Conservation (phyloP, 2,888 invertebrate species). For the Emmelina monodactyla region DNA sequence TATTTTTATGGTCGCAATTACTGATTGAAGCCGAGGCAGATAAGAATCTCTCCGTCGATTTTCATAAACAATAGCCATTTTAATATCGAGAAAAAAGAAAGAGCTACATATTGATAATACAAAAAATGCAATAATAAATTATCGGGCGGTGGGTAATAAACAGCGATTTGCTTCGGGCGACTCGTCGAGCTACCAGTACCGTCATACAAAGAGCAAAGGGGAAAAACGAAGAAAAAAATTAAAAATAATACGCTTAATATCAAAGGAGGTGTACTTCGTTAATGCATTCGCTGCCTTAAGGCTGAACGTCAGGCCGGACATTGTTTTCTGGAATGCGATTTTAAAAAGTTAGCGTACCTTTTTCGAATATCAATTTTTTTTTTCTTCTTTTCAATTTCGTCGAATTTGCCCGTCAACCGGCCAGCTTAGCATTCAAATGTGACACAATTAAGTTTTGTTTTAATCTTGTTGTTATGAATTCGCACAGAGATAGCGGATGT, state of each 20-base stretch:
- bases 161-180: constrained; percentile 62
- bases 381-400: no score
- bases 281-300: constrained; percentile 60
- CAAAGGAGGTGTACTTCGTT: constrained; percentile 62
- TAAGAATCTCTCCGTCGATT: constrained; percentile 50
- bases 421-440: constrained; percentile 25
- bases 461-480: constrained; percentile 2
- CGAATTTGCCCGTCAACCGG: constrained; percentile 29
- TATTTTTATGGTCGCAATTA: constrained; percentile 19
- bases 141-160: constrained; percentile 58
- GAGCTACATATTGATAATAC: constrained; percentile 62
- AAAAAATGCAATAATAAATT: constrained; percentile 66
- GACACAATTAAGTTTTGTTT: constrained; percentile 25
- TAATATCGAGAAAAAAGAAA: constrained; percentile 57
- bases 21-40: constrained; percentile 38
- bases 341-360: constrained; percentile 35
- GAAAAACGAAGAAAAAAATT: constrained; percentile 19
- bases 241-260: constrained; percentile 63
- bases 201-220: constrained; percentile 34
- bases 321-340: constrained; percentile 63
- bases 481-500: constrained; percentile 2
- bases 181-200: constrained; percentile 55
- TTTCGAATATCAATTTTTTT: constrained; percentile 34
- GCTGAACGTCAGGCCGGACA: constrained; percentile 52
- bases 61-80: constrained; percentile 65